Base-by-base conservation (phyloP, 2,113 vertebrate genomes). In the Sinocyclocheilus rhinocerous region DNA sequence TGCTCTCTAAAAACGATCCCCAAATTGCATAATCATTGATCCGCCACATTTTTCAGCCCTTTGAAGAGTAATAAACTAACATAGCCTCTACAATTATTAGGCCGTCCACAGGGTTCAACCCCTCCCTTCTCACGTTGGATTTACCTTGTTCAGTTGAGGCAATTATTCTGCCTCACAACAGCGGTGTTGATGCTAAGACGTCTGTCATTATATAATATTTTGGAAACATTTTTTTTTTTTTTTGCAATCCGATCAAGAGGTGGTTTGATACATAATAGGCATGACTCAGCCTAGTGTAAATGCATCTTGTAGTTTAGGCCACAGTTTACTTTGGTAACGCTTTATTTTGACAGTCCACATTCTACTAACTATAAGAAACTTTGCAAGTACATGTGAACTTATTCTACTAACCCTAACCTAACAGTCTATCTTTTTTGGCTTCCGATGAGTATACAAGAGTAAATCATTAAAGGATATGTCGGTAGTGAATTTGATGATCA, bases 61-160 rank as follows among this genome's bases (percentile, higher is more conserved):
- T 95, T 95, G 94, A 94, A 93, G 86, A 89, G 89, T 92, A 91
- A 94, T 93, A 89, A 91, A 91, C 91, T 87, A 88, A 91, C 72
- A 89, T 84, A 89, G 91, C 91, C 90, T 89, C 87, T 87, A 86
- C 86, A 93, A 93, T 94, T 92, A 94, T 93, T 88, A 90, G 90
- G 85, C 91, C 90, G 80, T 81, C 42, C 42, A 87, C 88, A 45
- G 87, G 86, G 85, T 88, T 22, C 79, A 90, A 55, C 78, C 78
- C 87, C 73, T 82, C 80, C n/a, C 84, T 39, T 90, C 85, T 89
- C 85, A 86, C 22, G 45, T 77, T 42, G 61, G 39, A 86, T 81
- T 57, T 33, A 85, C 67, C 45, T 63, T 7, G 20, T 26, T 81
- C 82, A 15, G 84, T 88, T 89, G 87, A 88, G 69, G 77, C 83